Conservation (phyloP, 2,113 vertebrate genomes). For the Phaetusa simplex region DNA sequence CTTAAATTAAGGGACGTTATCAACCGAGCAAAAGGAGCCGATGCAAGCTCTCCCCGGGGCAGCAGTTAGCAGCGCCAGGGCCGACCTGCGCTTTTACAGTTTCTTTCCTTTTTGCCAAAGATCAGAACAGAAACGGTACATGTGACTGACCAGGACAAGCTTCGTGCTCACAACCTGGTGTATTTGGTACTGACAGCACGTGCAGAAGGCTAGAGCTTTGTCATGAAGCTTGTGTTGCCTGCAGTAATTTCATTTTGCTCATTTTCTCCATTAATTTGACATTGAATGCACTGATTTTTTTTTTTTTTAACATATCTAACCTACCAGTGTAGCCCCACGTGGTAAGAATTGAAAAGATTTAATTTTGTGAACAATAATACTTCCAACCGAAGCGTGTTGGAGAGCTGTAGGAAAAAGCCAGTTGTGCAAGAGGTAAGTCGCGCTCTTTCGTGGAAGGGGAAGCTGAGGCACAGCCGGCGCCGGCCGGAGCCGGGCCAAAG, state of each 20-base stretch:
- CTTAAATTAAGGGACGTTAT: not conserved
- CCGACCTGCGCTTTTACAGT: not conserved
- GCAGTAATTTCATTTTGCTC: not conserved
- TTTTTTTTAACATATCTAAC: not conserved
- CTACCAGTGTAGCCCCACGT: not conserved
- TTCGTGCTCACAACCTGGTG: not conserved
- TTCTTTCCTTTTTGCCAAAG: not conserved
- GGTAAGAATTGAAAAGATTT: not conserved
- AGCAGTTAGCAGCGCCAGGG: not conserved
- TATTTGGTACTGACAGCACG: not conserved
- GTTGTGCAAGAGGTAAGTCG: not conserved
- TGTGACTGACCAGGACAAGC: not conserved
- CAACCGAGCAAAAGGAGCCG: not conserved
- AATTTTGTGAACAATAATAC: not conserved
- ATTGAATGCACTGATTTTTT: not conserved
- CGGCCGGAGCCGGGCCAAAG: not conserved
- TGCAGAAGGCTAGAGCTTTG: not conserved
- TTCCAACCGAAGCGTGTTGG: not conserved
- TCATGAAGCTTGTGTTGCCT: not conserved
- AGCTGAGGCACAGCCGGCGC: not conserved
- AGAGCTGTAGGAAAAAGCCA: not conserved
- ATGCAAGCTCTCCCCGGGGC: not conserved
- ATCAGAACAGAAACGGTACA: not conserved
- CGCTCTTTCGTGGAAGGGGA: not conserved
- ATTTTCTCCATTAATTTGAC: not conserved